phyloP scores from a whole-genome alignment of 1,140 invertebrate genomes.

The Bombus vancouverensis region DNA sequence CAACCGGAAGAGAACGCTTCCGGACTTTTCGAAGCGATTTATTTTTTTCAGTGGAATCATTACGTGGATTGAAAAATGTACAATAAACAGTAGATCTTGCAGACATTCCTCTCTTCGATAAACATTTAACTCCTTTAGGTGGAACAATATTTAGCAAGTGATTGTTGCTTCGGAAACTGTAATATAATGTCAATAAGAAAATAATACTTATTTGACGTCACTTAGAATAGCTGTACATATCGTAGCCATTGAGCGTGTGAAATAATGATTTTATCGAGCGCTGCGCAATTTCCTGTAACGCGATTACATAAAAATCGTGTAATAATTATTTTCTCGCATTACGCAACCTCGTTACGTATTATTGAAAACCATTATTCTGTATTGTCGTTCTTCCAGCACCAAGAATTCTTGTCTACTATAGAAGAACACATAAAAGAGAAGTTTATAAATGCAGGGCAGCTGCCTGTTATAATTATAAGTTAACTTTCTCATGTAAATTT shows the following conservation, averaged over 20 bases:
- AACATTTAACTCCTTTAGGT: not conserved
- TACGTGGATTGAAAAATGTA: too few relatives aligned
- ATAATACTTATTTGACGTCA: too few relatives aligned
- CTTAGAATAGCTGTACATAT: too few relatives aligned
- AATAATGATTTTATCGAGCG: not conserved
- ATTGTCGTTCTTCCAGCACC: not conserved
- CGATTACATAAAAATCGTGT: not conserved
- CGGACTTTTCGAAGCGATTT: not conserved
- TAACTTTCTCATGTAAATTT: not conserved
- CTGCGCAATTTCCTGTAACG: not conserved
- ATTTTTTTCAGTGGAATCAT: not conserved
- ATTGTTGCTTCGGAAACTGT: not conserved
- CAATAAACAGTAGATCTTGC: not conserved
- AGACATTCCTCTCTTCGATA: not conserved
- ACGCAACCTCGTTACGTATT: not conserved
- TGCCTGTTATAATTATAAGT: not conserved
- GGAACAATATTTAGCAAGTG: not conserved
- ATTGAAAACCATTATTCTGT: not conserved
- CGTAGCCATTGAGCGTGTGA: not conserved
- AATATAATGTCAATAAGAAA: too few relatives aligned
- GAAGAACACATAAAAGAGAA: not conserved
- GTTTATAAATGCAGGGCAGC: not conserved
- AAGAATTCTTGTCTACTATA: not conserved
- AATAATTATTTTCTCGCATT: not conserved
- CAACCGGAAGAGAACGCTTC: not conserved